Conservation (phyloP, 2,113 vertebrate species). For the Tonatia bakeri region DNA sequence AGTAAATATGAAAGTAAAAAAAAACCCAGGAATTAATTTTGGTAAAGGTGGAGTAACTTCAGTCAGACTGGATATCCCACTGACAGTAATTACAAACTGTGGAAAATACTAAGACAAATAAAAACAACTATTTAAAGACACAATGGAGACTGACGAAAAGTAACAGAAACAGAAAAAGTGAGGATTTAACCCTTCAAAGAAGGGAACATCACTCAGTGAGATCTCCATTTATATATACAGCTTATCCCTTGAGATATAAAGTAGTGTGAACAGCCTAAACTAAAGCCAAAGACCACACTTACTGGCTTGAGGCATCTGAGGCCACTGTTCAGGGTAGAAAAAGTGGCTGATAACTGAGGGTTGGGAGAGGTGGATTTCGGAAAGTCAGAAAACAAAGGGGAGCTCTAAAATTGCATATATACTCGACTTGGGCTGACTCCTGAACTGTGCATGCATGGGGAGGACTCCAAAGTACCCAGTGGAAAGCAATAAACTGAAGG, state of each 20-base stretch:
- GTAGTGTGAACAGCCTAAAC: neutral
- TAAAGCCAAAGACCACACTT: neutral
- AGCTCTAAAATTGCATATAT: neutral
- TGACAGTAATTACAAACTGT: neutral
- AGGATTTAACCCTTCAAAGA: neutral
- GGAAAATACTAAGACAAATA: neutral
- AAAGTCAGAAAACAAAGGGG: neutral
- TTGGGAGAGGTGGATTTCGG: neutral
- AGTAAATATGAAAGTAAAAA: conserved; percentile 15
- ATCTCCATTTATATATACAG: neutral
- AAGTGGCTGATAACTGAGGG: neutral
- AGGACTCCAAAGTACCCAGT: neutral
- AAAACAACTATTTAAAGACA: neutral
- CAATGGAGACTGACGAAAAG: neutral
- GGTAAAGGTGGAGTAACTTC: neutral
- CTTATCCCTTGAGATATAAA: neutral
- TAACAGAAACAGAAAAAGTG: neutral
- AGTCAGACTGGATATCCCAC: neutral
- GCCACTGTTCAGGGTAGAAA: neutral
- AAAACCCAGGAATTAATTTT: neutral
- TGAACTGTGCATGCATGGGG: neutral
- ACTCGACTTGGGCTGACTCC: neutral
- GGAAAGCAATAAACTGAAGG: neutral
- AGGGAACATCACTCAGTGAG: neutral
- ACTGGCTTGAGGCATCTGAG: neutral